Percentiles rank a stretch among this genome's conserved stretches.
Evolutionary conservation across 1,140 invertebrate genomes (phyloP).

Genomic region (Laupala kohalensis): DNA sequence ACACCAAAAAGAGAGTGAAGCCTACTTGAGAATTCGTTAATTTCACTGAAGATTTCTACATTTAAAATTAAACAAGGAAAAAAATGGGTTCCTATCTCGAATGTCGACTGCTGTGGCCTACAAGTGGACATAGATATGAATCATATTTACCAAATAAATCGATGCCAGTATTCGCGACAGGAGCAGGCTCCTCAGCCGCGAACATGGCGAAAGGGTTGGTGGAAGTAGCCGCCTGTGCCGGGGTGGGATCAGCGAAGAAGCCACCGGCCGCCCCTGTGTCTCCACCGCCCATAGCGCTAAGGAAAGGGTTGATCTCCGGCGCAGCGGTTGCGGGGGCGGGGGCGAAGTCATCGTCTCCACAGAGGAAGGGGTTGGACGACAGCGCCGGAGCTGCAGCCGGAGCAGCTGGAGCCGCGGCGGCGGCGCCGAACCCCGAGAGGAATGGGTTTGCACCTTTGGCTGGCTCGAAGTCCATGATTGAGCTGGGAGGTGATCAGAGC

Average conservation of each 20-base stretch:
- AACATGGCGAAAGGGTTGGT: slow-evolving; percentile 22
- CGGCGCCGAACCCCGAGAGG: slow-evolving; percentile 36
- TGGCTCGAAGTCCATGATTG: slow-evolving; percentile 12
- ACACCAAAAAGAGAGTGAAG: too few species aligned
- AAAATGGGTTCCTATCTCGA: too few species aligned
- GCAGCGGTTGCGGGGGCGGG: slow-evolving; percentile 10
- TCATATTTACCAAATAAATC: background rate
- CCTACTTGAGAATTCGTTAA: too few species aligned
- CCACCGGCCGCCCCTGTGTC: slow-evolving; percentile 6
- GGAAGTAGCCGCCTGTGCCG: slow-evolving; percentile 21
- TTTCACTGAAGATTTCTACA: too few species aligned
- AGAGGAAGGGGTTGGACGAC: slow-evolving; percentile 17
- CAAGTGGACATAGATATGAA: too few species aligned
- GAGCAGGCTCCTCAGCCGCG: background rate
- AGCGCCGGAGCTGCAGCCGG: background rate
- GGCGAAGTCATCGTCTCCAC: slow-evolving; percentile 9
- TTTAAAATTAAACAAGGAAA: too few species aligned
- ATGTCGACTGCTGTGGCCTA: too few species aligned
- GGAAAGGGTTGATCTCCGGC: slow-evolving; percentile 20
- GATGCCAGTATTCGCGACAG: background rate
- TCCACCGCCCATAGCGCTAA: slow-evolving; percentile 18
- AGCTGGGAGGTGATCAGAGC: background rate
- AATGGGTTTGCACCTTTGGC: slow-evolving; percentile 39
- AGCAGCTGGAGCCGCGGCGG: slow-evolving; percentile 35
- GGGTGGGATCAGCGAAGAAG: background rate